phyloP scores from a whole-genome alignment of 2,797 vertebrate species.

The Rhabdomys pumilio region DNA sequence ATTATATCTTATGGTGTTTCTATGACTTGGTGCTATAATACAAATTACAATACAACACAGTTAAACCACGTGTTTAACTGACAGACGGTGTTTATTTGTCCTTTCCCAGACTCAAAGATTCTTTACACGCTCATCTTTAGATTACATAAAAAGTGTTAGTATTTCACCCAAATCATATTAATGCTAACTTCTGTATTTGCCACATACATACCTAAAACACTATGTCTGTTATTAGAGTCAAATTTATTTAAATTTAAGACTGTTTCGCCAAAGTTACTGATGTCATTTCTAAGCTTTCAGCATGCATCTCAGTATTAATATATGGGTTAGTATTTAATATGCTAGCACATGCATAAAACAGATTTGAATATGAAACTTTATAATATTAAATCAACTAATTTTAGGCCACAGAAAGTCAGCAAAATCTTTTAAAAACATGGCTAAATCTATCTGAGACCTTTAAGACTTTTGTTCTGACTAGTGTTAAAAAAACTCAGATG shows the following conservation, averaged over 20 bases:
- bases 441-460: neutral
- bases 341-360: neutral
- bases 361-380: constrained; percentile 15
- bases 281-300: constrained; percentile 43
- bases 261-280: constrained; percentile 38
- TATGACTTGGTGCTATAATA: constrained; percentile 31
- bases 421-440: constrained; percentile 51
- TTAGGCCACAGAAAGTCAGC: neutral
- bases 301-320: constrained; percentile 47
- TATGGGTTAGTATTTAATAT: neutral
- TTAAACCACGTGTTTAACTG: neutral
- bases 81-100: neutral
- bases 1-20: constrained; percentile 46
- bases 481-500: neutral
- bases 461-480: constrained; percentile 45
- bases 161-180: constrained; percentile 21
- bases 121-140: constrained; percentile 28
- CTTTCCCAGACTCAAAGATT: neutral
- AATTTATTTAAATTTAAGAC: constrained; percentile 64
- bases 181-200: constrained; percentile 36
- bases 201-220: constrained; percentile 10
- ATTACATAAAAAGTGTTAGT: constrained; percentile 21
- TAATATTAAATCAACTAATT: constrained; percentile 8
- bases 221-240: neutral
- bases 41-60: no score